phyloP scores from a whole-genome alignment of 2,888 invertebrate genomes.

The Synanthedon formicaeformis region DNA sequence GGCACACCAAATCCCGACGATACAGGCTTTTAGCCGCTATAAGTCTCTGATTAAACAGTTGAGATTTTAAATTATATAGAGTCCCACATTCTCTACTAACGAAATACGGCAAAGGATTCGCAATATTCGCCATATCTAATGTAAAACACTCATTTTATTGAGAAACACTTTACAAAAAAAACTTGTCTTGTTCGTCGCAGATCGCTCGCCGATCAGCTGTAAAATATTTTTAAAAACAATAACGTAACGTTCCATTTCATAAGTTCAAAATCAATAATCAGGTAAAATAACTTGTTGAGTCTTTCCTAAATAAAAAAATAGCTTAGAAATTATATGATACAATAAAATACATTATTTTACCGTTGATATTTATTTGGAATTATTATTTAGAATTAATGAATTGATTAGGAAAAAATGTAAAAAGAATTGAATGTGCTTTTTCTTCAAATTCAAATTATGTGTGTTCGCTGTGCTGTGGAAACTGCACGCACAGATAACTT shows the following conservation, averaged over 20 bases:
- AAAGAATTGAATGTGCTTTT: no score
- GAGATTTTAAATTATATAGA: constrained; percentile 68
- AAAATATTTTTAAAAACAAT: constrained; percentile 44
- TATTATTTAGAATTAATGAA: no score
- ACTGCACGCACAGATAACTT: no score
- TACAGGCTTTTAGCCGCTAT: constrained; percentile 80
- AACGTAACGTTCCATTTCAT: constrained; percentile 21
- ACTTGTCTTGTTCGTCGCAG: constrained; percentile 3
- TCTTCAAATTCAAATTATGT: no score
- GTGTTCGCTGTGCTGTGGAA: no score
- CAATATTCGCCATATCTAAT: constrained; percentile 58
- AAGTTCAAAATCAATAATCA: constrained; percentile 6
- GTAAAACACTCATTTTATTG: constrained; percentile 49
- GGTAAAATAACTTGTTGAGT: no score
- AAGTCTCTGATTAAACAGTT: constrained; percentile 73
- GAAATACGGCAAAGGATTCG: constrained; percentile 73
- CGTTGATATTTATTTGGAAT: no score
- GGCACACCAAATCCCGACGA: constrained; percentile 86
- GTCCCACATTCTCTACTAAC: constrained; percentile 73
- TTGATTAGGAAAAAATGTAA: no score
- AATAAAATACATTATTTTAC: no score
- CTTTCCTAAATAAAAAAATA: no score
- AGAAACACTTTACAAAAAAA: constrained; percentile 14
- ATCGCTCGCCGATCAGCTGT: constrained; percentile 52
- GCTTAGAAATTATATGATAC: no score